These are phyloP conservation scores for Pao palembangensis DNA, from an alignment of 2,113 vertebrate genomes.

Conservation along the genomic window DNA sequence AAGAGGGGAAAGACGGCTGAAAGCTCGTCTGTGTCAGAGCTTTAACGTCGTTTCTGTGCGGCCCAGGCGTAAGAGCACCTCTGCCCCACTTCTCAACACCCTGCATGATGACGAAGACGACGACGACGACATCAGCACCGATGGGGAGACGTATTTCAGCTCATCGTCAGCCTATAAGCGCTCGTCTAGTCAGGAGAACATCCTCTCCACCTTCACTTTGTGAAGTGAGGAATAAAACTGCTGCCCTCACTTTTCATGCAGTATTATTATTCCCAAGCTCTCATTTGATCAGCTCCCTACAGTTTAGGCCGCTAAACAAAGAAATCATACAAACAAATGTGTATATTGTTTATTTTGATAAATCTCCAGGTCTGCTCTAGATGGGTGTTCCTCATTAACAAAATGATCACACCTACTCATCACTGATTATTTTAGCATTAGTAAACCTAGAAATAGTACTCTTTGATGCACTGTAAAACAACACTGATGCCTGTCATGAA, in stretches of 20 bases:
- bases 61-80: slow-evolving; percentile 82
- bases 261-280: slow-evolving; percentile 30
- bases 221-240: slow-evolving; percentile 32
- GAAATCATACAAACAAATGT: slow-evolving; percentile 18
- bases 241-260: slow-evolving; percentile 26
- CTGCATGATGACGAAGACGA: slow-evolving; percentile 77
- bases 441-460: slow-evolving; percentile 29
- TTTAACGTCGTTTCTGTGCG: neutral
- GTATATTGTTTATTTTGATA: slow-evolving; percentile 26
- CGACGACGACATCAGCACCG: slow-evolving; percentile 83
- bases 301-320: too few relatives aligned
- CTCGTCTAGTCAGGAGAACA: slow-evolving; percentile 76
- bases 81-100: slow-evolving; percentile 80
- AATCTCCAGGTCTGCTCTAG: slow-evolving; percentile 1
- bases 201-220: slow-evolving; percentile 56
- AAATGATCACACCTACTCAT: slow-evolving; percentile 23
- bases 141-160: slow-evolving; percentile 88
- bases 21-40: neutral
- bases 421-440: slow-evolving; percentile 25
- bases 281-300: too few relatives aligned
- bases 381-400: slow-evolving; percentile 9
- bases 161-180: slow-evolving; percentile 78
- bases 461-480: slow-evolving; percentile 47
- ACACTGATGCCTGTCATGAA: slow-evolving; percentile 42
- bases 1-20: neutral